Evolutionary conservation across 1,140 invertebrate species (phyloP).

Genomic region (Drosophila elegans): DNA sequence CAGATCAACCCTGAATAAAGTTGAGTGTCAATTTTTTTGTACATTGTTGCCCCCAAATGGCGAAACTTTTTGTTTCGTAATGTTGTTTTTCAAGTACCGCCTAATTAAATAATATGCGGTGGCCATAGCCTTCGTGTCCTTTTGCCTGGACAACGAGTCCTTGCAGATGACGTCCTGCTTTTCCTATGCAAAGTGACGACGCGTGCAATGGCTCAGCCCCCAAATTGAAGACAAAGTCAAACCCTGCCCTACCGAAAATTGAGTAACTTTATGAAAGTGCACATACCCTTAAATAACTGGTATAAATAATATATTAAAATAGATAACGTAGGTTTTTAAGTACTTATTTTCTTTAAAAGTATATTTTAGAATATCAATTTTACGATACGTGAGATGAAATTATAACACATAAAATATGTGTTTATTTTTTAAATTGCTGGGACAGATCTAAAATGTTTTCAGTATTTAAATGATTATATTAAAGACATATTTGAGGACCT

Average conservation of each 20-base stretch:
- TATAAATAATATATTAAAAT: too few species aligned
- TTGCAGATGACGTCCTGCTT: constrained; percentile 65
- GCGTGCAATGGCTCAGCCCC: constrained; percentile 51
- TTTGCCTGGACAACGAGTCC: constrained; percentile 24
- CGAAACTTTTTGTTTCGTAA: constrained; percentile 78
- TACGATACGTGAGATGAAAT: too few species aligned
- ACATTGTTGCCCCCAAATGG: constrained; percentile 72
- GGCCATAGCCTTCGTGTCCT: constrained; percentile 25
- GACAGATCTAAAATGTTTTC: too few species aligned
- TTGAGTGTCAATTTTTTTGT: constrained; percentile 57
- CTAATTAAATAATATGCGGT: constrained; percentile 83
- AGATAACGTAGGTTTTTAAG: too few species aligned
- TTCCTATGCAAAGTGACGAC: constrained; percentile 72
- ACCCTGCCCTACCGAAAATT: neutral
- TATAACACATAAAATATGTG: too few species aligned
- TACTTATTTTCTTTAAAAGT: too few species aligned
- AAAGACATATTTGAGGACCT: too few species aligned
- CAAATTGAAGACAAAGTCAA: constrained; percentile 6
- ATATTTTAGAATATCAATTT: too few species aligned
- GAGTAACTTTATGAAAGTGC: neutral
- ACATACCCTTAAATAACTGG: constrained; percentile 16
- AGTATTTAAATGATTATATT: too few species aligned
- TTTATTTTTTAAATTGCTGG: too few species aligned
- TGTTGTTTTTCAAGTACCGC: constrained; percentile 68
- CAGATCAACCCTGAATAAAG: constrained; percentile 35